A percentile compares a stretch with the other conserved stretches of the same genome.
Conservation (phyloP, 2,113 vertebrate species). For the Mustela lutreola region DNA sequence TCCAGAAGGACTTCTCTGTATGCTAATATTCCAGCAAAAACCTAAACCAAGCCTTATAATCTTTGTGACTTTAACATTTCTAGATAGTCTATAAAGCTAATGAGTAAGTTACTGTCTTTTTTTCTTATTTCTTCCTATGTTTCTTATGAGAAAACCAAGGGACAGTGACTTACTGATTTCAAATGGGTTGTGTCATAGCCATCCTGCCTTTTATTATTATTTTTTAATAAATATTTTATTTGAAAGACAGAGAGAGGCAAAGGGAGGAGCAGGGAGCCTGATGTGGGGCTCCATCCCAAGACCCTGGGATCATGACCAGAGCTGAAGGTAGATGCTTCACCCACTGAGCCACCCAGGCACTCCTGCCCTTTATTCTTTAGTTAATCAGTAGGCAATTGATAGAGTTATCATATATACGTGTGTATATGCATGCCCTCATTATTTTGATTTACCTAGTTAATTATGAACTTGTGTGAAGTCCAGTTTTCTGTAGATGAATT, state of each 20-base stretch:
- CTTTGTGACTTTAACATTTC: background rate
- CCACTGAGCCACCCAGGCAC: background rate
- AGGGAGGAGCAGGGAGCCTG: background rate
- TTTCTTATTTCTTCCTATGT: background rate
- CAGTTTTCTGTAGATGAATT: background rate
- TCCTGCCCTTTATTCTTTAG: background rate
- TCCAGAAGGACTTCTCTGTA: background rate
- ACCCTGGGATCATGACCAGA: too few species aligned
- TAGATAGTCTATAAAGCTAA: background rate
- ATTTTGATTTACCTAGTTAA: background rate
- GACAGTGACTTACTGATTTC: background rate
- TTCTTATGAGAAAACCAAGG: background rate
- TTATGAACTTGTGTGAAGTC: background rate
- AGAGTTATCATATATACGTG: accelerated
- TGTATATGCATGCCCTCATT: background rate
- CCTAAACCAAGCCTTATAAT: too few species aligned
- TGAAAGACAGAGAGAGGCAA: background rate
- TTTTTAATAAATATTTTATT: background rate
- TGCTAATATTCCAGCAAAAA: background rate
- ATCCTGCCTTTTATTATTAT: background rate
- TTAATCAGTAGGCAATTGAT: background rate
- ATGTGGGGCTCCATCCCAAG: too few species aligned
- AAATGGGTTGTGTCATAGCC: accelerated
- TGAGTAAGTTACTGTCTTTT: background rate
- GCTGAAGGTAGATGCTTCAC: too few species aligned